These are phyloP conservation scores for Eubasilissa regina DNA, from an alignment of 1,140 invertebrate genomes.

Conservation along the genomic window DNA sequence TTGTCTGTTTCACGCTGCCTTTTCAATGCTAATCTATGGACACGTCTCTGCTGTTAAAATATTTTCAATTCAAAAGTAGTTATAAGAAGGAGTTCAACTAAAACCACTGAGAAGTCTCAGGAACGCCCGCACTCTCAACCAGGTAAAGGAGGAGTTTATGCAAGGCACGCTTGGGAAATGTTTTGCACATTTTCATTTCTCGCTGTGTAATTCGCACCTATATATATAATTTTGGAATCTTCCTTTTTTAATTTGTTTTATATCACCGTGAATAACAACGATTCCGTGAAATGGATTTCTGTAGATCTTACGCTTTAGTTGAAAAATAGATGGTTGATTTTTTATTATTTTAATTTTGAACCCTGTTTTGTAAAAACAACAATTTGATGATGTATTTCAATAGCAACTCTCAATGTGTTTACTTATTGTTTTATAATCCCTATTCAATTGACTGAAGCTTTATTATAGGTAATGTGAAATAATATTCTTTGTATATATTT, in stretches of 20 bases:
- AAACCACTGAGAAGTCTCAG: conserved; percentile 73
- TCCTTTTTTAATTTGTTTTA: conserved; percentile 1
- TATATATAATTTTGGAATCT: conserved; percentile 37
- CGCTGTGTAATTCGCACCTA: conserved; percentile 25
- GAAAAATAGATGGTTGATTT: too few relatives aligned
- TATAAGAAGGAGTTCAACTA: conserved; percentile 73
- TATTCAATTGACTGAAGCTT: too few relatives aligned
- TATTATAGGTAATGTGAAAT: too few relatives aligned
- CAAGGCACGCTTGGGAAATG: conserved; percentile 46
- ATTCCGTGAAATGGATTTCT: too few relatives aligned
- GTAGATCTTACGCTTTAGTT: too few relatives aligned
- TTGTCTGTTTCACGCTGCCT: conserved; percentile 61
- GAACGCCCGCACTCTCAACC: conserved; percentile 73
- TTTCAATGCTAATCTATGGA: conserved; percentile 40
- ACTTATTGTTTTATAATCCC: too few relatives aligned
- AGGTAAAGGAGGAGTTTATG: conserved; percentile 67
- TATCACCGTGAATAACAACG: not conserved
- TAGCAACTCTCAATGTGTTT: too few relatives aligned
- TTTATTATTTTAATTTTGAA: too few relatives aligned
- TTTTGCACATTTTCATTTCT: conserved; percentile 38
- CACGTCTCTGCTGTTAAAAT: conserved; percentile 22
- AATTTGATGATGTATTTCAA: too few relatives aligned
- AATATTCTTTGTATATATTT: too few relatives aligned
- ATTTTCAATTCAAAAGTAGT: conserved; percentile 62
- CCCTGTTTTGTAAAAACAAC: too few relatives aligned